Evolutionary conservation across 2,113 vertebrate genomes (phyloP).

Genomic region (Prietella phreatophila): DNA sequence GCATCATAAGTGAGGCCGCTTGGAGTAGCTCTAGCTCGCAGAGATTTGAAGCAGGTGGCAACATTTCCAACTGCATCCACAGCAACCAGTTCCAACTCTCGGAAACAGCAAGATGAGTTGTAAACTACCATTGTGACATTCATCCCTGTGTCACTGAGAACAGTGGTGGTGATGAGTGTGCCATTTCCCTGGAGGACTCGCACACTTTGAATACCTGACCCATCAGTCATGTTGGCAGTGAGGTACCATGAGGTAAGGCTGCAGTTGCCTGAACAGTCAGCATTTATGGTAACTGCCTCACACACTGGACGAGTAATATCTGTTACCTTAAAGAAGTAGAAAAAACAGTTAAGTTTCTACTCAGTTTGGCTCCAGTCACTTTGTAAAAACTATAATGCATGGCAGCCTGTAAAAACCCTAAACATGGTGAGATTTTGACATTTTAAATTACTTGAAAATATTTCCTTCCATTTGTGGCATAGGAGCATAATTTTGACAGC

Average conservation of each 20-base stretch:
- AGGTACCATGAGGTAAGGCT: conserved; percentile 59
- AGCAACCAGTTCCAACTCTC: conserved; percentile 58
- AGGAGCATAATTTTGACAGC: background rate
- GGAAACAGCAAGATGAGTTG: conserved; percentile 67
- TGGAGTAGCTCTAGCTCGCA: background rate
- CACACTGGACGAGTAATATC: conserved; percentile 63
- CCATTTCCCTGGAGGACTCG: conserved; percentile 59
- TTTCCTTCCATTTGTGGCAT: no score
- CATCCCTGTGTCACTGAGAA: conserved; percentile 27
- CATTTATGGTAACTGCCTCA: conserved; percentile 37
- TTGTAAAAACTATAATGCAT: background rate
- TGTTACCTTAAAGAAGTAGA: conserved; percentile 54
- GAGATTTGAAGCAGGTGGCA: conserved; percentile 60
- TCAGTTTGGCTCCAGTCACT: background rate
- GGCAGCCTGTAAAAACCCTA: background rate
- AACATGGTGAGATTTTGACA: background rate
- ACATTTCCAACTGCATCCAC: conserved; percentile 70
- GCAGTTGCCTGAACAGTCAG: conserved; percentile 52
- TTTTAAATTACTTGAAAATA: no score
- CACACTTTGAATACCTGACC: conserved; percentile 62
- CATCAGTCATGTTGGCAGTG: conserved; percentile 61
- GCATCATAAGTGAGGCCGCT: background rate
- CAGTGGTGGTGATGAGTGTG: conserved; percentile 58
- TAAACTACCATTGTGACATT: conserved; percentile 60
- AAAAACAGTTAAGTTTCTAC: background rate